A percentile compares a stretch with the other conserved stretches of the same genome.
These are phyloP conservation scores for Asarcornis scutulata DNA, from an alignment of 2,113 vertebrate genomes.

Conservation along the genomic window DNA sequence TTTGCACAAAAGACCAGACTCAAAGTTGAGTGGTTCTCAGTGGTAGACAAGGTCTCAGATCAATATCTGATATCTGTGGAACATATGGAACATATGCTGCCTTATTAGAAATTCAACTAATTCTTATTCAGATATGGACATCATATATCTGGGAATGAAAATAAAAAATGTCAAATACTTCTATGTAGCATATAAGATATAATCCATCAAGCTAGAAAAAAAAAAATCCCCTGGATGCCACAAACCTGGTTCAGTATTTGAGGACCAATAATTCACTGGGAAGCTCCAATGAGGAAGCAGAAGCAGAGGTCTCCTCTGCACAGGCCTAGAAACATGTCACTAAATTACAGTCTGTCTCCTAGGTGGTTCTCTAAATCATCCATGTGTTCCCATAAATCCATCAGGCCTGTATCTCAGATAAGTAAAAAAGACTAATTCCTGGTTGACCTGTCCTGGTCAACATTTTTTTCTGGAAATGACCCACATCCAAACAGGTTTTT, in stretches of 20 bases:
- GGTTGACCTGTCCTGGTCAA: not conserved
- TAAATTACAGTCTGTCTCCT: not conserved
- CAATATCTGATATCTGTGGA: not conserved
- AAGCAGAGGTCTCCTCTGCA: not conserved
- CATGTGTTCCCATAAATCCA: not conserved
- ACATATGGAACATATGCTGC: not conserved
- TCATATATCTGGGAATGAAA: not conserved
- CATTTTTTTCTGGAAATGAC: not conserved
- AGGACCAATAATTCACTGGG: not conserved
- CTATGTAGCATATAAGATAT: not conserved
- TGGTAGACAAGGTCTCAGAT: not conserved
- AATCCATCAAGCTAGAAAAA: not conserved
- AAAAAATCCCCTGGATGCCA: not conserved
- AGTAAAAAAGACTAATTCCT: not conserved
- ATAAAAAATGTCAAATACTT: not conserved
- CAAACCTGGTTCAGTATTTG: rapidly evolving
- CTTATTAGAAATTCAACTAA: not conserved
- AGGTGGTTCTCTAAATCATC: not conserved
- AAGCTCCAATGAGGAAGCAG: rapidly evolving
- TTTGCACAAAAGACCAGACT: not conserved
- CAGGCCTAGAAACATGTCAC: not conserved
- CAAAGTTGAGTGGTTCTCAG: not conserved
- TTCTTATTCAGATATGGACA: not conserved
- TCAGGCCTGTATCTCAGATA: not conserved
- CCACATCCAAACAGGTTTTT: not conserved